phyloP scores from a whole-genome alignment of 2,888 invertebrate genomes.

The Petrolisthes manimaculis region DNA sequence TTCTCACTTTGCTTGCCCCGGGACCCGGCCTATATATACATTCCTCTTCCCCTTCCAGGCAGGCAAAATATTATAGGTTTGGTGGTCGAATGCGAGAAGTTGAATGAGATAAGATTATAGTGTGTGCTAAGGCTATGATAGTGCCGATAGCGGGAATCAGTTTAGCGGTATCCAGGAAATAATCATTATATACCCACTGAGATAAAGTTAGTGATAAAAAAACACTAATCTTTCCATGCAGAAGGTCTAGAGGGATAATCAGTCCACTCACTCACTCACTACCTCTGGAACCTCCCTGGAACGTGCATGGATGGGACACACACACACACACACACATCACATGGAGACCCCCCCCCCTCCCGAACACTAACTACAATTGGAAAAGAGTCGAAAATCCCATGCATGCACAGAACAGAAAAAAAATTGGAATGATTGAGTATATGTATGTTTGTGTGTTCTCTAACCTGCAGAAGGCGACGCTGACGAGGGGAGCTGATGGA shows the following conservation, averaged over 20 bases:
- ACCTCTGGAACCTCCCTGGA: conserved; percentile 40
- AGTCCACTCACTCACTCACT: neutral
- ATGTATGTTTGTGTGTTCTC: no score
- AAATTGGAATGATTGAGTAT: no score
- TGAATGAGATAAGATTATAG: conserved; percentile 56
- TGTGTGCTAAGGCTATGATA: conserved; percentile 50
- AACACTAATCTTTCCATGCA: conserved; percentile 60
- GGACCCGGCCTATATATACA: neutral
- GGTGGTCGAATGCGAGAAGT: conserved; percentile 50
- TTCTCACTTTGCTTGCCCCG: neutral
- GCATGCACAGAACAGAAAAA: no score
- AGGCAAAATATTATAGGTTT: conserved; percentile 21
- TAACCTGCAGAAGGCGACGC: no score
- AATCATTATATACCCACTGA: conserved; percentile 55
- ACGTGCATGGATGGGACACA: conserved; percentile 8
- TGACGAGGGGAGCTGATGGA: neutral
- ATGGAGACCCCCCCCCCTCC: neutral
- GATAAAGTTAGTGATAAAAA: conserved; percentile 49
- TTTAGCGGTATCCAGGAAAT: conserved; percentile 39
- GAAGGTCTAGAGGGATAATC: neutral
- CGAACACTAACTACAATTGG: no score
- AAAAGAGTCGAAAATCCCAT: no score
- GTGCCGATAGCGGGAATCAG: conserved; percentile 46
- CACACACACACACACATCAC: neutral
- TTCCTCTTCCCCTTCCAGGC: conserved; percentile 14